Evolutionary conservation across 64 coral and sea anemone genomes (phyloP).

Genomic region (Montipora sp.): DNA sequence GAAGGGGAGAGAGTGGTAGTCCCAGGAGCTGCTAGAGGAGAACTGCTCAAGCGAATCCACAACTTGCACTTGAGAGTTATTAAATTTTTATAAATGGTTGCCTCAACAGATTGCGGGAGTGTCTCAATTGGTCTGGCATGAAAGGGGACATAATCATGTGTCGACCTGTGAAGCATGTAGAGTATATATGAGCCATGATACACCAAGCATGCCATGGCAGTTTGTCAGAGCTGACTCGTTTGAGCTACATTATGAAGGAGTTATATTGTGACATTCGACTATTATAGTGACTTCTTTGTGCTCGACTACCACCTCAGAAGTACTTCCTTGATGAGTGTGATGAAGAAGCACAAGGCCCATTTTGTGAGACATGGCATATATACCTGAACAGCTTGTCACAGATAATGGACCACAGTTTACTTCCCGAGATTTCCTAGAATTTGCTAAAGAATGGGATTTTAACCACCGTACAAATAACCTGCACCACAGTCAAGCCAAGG

Average conservation of each 20-base stretch:
- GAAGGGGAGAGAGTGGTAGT: too few relatives aligned
- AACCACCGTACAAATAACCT: background rate
- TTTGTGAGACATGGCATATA: background rate
- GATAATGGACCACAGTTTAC: background rate
- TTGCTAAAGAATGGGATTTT: conserved; percentile 11
- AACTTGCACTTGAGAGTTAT: background rate
- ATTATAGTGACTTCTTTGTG: conserved; percentile 4
- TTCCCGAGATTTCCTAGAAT: background rate
- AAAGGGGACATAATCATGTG: background rate
- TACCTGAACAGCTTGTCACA: background rate
- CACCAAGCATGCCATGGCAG: conserved; percentile 4
- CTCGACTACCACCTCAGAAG: background rate
- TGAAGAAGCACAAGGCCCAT: background rate
- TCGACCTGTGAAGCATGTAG: background rate
- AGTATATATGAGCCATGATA: background rate
- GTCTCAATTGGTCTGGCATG: background rate
- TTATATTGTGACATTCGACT: background rate
- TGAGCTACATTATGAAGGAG: background rate
- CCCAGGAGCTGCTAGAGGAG: too few relatives aligned
- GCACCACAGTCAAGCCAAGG: background rate
- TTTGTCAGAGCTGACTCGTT: background rate
- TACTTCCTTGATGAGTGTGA: background rate
- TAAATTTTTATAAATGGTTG: background rate
- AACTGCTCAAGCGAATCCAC: too few relatives aligned
- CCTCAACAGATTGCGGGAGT: conserved; percentile 4